Conservation (phyloP, 2,888 invertebrate genomes). For the Machimus rusticus region DNA sequence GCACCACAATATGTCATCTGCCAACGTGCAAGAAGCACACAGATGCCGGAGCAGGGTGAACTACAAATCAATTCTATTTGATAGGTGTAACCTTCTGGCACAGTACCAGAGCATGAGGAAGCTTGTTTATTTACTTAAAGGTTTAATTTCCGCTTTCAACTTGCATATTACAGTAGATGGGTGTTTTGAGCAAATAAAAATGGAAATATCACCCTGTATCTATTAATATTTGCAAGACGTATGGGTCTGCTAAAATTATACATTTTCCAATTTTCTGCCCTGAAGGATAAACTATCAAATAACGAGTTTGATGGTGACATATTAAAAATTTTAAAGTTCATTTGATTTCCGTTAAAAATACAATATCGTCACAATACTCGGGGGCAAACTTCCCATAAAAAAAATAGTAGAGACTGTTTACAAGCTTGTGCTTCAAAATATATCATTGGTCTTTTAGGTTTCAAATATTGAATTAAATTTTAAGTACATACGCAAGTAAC, state of each 20-base stretch:
- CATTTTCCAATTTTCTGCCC: not conserved
- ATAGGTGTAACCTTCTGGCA: constrained; percentile 9
- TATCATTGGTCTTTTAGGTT: too few relatives aligned
- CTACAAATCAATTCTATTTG: constrained; percentile 30
- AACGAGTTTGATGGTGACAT: too few relatives aligned
- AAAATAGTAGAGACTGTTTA: too few relatives aligned
- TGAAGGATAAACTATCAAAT: too few relatives aligned
- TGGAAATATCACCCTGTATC: not conserved
- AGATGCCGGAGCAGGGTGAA: not conserved
- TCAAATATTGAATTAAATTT: too few relatives aligned
- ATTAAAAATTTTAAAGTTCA: too few relatives aligned
- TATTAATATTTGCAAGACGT: not conserved
- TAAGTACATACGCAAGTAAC: too few relatives aligned
- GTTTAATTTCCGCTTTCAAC: constrained; percentile 23
- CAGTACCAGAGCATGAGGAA: not conserved
- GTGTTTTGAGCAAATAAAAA: not conserved
- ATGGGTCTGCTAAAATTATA: not conserved
- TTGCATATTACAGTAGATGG: not conserved
- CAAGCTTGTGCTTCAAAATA: too few relatives aligned
- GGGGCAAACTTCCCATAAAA: too few relatives aligned
- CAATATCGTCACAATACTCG: too few relatives aligned
- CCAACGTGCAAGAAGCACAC: not conserved
- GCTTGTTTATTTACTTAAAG: constrained; percentile 30
- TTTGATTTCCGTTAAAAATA: too few relatives aligned
- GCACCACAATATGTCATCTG: constrained; percentile 11